Evolutionary conservation across 2,888 invertebrate genomes (phyloP).

Genomic region (Gnatocerus cornutus): DNA sequence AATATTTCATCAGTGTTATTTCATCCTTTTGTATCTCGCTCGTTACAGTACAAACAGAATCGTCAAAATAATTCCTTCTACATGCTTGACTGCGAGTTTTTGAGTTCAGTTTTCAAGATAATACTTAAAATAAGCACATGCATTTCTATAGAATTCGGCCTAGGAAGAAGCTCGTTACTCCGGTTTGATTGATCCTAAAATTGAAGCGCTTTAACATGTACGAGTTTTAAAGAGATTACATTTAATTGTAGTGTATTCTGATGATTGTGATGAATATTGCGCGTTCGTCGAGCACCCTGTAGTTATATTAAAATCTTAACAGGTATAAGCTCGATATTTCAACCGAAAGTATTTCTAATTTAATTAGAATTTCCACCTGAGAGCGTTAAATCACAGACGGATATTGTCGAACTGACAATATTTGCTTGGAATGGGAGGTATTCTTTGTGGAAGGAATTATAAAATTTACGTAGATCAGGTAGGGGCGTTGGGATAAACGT

Average conservation of each 20-base stretch:
- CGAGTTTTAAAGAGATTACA: conserved; percentile 1
- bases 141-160: not conserved
- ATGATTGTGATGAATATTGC: conserved; percentile 3
- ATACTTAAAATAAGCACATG: not conserved
- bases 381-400: not conserved
- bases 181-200: not conserved
- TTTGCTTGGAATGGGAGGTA: not conserved
- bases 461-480: conserved; percentile 12
- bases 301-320: conserved; percentile 22
- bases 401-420: conserved; percentile 8
- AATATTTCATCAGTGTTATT: no score
- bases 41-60: no score
- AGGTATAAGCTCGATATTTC: not conserved
- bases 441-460: conserved; percentile 18
- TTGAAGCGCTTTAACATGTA: not conserved
- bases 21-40: no score
- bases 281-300: conserved; percentile 14
- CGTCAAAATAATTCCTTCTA: no score
- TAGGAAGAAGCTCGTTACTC: not conserved
- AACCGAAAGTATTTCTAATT: no score
- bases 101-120: no score
- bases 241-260: not conserved
- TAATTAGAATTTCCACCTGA: no score
- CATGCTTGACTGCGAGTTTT: no score
- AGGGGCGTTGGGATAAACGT: conserved; percentile 13